Conservation (phyloP, 2,888 invertebrate species). For the Acrobasis repandana region DNA sequence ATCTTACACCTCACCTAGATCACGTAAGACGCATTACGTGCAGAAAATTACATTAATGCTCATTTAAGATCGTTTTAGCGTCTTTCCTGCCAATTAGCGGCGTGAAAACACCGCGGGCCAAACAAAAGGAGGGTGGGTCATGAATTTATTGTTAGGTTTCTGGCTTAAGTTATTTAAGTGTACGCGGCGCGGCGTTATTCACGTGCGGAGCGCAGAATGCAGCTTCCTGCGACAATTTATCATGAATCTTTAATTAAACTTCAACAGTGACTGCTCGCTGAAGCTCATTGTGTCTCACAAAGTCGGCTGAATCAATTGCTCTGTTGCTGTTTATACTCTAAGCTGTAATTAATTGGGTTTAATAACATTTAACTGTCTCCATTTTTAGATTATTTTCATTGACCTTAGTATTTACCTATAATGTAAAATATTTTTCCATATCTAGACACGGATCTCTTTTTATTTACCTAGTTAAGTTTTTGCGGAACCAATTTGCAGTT, state of each 20-base stretch:
- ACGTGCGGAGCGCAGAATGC: constrained; percentile 73
- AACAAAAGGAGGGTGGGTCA: constrained; percentile 71
- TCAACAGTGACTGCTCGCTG: constrained; percentile 71
- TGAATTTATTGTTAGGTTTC: constrained; percentile 79
- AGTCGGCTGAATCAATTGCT: constrained; percentile 46
- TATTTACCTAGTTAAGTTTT: no score
- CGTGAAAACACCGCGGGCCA: constrained; percentile 59
- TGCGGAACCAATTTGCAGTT: no score
- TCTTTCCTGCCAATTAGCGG: constrained; percentile 77
- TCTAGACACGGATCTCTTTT: no score
- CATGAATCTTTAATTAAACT: constrained; percentile 83
- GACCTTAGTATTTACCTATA: no score
- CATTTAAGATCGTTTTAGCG: constrained; percentile 67
- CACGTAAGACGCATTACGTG: not conserved
- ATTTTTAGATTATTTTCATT: no score
- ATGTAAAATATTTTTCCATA: no score
- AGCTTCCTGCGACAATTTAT: constrained; percentile 80
- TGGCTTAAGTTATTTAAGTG: constrained; percentile 78
- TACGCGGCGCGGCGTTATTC: constrained; percentile 71
- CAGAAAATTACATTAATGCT: constrained; percentile 36
- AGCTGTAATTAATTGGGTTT: not conserved
- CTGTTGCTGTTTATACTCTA: constrained; percentile 21
- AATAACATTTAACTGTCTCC: not conserved
- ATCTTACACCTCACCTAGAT: not conserved
- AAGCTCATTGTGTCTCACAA: constrained; percentile 64